Evolutionary conservation across 2,797 vertebrate species (phyloP).

Genomic region (Xiphorhynchus erythropygius): DNA sequence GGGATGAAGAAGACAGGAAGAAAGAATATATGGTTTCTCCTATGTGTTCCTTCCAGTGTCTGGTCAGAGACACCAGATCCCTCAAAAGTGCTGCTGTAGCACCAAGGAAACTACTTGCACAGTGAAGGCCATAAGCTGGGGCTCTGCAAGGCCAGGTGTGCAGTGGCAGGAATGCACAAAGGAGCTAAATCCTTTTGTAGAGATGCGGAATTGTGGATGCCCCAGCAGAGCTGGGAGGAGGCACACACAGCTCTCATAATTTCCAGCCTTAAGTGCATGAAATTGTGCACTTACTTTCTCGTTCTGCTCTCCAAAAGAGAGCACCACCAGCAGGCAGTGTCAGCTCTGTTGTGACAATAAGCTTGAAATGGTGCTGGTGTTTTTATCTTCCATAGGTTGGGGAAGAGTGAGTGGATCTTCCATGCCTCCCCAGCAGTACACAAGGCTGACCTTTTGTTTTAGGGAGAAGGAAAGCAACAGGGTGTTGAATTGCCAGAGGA

Average conservation of each 20-base stretch:
- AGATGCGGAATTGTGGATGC: not conserved
- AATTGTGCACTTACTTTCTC: not conserved
- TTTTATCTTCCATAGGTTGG: not conserved
- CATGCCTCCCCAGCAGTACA: not conserved
- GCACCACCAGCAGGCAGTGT: not conserved
- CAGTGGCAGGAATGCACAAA: not conserved
- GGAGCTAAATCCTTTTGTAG: not conserved
- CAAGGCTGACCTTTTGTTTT: not conserved
- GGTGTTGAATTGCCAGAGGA: not conserved
- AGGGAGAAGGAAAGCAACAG: not conserved
- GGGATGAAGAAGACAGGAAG: not conserved
- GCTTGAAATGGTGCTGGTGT: not conserved
- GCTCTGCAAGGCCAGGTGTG: not conserved
- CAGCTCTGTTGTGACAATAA: not conserved
- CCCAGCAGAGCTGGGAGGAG: not conserved
- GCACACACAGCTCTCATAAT: not conserved
- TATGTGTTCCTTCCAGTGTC: not conserved
- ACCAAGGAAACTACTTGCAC: not conserved
- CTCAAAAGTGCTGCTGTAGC: not conserved
- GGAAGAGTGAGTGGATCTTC: not conserved
- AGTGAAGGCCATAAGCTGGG: not conserved
- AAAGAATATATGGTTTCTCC: not conserved
- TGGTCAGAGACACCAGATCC: not conserved
- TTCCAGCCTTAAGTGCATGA: not conserved
- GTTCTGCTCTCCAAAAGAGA: not conserved